Percentiles rank a stretch among this genome's conserved stretches.
These are phyloP conservation scores for Axinella damicornis DNA, from an alignment of 37 sponge, comb jelly and placozoan species.

Conservation along the genomic window DNA sequence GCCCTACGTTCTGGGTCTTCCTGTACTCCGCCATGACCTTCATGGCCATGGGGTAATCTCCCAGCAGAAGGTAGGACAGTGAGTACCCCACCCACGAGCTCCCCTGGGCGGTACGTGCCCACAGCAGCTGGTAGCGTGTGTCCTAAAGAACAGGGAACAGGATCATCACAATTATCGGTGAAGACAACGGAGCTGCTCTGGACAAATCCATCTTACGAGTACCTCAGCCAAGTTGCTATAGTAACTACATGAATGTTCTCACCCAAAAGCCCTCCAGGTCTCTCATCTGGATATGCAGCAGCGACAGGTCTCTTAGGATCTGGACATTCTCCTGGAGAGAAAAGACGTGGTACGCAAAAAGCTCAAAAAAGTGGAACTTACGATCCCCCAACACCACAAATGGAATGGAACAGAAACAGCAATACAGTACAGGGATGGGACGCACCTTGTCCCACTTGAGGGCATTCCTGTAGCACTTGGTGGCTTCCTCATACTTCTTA, in stretches of 20 bases:
- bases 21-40: slow-evolving; percentile 90
- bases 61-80: slow-evolving; percentile 86
- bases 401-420: no score
- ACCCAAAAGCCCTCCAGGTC: slow-evolving; percentile 97
- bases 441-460: slow-evolving; percentile 90
- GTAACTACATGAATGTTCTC: no score
- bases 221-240: no score
- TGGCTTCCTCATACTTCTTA: slow-evolving; percentile 97
- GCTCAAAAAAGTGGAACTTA: background rate
- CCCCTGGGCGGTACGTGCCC: slow-evolving; percentile 85
- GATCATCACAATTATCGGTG: no score
- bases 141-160: slow-evolving; percentile 76
- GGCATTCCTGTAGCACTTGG: slow-evolving; percentile 97
- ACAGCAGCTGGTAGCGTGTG: slow-evolving; percentile 93
- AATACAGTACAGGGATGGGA: no score
- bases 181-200: no score
- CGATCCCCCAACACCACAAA: no score
- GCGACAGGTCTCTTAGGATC: slow-evolving; percentile 90
- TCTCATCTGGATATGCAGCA: slow-evolving; percentile 96
- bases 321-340: slow-evolving; percentile 77
- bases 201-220: no score
- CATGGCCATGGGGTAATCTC: slow-evolving; percentile 90
- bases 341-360: background rate
- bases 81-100: slow-evolving; percentile 96
- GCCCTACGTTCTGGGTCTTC: slow-evolving; percentile 63